Evolutionary conservation across 1,140 invertebrate species (phyloP), one percentile per base, ranked within the genome.

Genomic region (Zaprionus africanus): DNA sequence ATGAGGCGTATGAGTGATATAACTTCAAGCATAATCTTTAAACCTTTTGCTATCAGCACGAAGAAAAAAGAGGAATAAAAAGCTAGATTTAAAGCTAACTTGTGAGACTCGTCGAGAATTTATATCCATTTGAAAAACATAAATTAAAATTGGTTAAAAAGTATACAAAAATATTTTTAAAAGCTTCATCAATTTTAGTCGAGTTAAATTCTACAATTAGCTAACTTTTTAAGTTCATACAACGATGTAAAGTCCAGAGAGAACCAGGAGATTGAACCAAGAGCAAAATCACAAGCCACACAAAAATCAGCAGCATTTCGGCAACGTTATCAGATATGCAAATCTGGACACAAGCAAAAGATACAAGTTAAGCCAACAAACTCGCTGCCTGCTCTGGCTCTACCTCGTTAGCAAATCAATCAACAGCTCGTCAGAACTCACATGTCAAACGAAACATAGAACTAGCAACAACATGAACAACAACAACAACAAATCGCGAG

Each of bases 1-100:
- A 56, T 38, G 31, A 2, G 17, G 54, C 69, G 62, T 72, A 63
- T 68, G n/a, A 22, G 43, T 41, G 38, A 41, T 13, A 5, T 41
- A n/a, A 11, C 3, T 11, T 34, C 9, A 34, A 34, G 31, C 2
- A n/a, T 0, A 34, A 34, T 34, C 2, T 9, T 31, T 28, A 1
- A 28, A 7, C 7, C 6, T 28, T 28, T 28, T 7, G 28, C 6
- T 28, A 28, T 28, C 5, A 28, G 28, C 28, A 0, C 28, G 0
- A 41, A 22, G 17, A 51, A 17, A 2, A 22, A 22, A 22, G 22
- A 22, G 2, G 46, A 22, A 12, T 12, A 22, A 4, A 12, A 17
- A 0, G 5, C 12, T 9, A 41, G 13, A 15, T 1, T n/a, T 7
- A 5, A 17, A 17, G 28, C 28, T 9, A 9, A 0, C 0, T 43